Evolutionary conservation across 2,888 invertebrate species (phyloP), one percentile per base, ranked within the genome.

Genomic region (Agriopis aurantiaria): DNA sequence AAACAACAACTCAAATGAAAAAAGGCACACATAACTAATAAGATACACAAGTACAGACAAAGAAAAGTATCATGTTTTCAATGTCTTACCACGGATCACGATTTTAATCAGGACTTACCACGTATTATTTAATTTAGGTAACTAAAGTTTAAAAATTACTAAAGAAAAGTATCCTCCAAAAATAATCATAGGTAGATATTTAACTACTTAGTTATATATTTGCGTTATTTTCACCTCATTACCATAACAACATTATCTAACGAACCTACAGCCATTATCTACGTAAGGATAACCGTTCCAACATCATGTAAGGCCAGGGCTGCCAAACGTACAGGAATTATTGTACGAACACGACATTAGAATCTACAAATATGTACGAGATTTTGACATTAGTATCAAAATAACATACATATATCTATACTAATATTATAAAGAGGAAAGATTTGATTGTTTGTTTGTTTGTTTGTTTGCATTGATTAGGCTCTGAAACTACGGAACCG

Each of bases 241-340:
- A 45, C 69, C 69, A 61, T 69, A 65, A 65, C 60, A 65, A 40
- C 46, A 57, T 61, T 65, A 65, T 51, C 51, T 65, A 65, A 69
- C 61, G 65, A 69, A 69, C 65, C 69, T 65, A 23, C 43, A 14
- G 55, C 59, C 51, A 40, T 68, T 64, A 69, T 60, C 60, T 56
- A 43, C 68, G 45, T 40, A 51, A 60, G 60, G 56, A 69, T 69
- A 65, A 69, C 60, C 60, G 40, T 60, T 46, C 55, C 62, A 33
- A 46, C 51, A 45, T 69, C 3, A 33, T 46, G 40, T 49, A 40
- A 17, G 48, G 23, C 8, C 17, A 58, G 46, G 58, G 58, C 23
- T 58, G 58, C 58, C 58, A 23, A 11, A 46, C 11, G 45, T 58
- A 46, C 7, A 10, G 17, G 45, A 5, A 41, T 41, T n/a, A 2